Base-by-base conservation (phyloP, 2,113 vertebrate species). In the Erythrocercus mccallii region DNA sequence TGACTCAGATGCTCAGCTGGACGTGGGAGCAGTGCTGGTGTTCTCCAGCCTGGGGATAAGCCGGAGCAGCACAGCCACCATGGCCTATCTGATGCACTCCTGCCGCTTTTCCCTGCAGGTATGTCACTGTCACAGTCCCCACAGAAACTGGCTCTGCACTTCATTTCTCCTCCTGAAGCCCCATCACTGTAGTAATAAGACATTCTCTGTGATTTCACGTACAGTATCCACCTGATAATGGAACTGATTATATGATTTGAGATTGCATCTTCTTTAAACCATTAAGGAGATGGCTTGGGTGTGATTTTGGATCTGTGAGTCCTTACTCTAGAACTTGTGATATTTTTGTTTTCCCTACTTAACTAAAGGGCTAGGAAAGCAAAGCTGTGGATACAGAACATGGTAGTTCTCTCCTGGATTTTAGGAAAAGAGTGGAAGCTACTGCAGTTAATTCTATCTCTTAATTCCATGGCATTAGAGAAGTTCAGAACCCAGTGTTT, bases 1-100 rank as follows among this genome's bases (percentile, higher is more conserved):
- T 37, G 91, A 2, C 92, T 74, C 71, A 98, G 98, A 97, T 16
- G 7, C 86, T 56, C 94, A 98, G 82, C 50, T 97, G 17, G 40
- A 45, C 5, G 47, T 7, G 0, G 97, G 95, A 73, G 98, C 97
- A 3, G 95, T 98, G 44, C 93, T 99, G 95, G 93, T 99, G 38
- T 97, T 97, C 92, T 99, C 99, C 68, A 98, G 77, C 13, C 81
- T 92, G 62, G 99, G 99, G 31, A 96, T 98, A 44, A 99, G 98
- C 88, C 97, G 98, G 23, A 98, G 98, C 96, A 98, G 98, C 57
- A 90, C 98, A 0, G 95, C 73, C 5, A 45, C 95, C 48, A 90
- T 99, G 31, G 98, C 99, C 31, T 99, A 98, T 37, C 97, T 99
- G 23, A 98, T 99, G 81, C 96, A 98, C 38, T 89, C 81, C 28